These are phyloP conservation scores for Squalus acanthias DNA, from an alignment of 2,797 vertebrate species.

Conservation along the genomic window DNA sequence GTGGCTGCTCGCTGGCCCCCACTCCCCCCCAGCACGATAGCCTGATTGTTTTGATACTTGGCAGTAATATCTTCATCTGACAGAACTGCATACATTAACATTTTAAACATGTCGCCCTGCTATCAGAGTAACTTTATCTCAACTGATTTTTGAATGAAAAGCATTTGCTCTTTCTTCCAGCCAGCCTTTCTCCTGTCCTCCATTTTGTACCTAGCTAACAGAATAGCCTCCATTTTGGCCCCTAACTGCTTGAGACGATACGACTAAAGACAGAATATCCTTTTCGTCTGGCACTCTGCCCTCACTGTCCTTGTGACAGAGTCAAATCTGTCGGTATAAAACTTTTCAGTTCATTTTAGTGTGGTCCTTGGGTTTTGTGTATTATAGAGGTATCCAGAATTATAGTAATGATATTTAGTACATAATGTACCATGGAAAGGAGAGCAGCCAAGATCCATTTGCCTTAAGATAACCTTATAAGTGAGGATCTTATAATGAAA, in stretches of 20 bases:
- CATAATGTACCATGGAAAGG: background rate
- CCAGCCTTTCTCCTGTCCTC: background rate
- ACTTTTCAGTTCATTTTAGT: background rate
- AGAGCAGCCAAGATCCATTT: background rate
- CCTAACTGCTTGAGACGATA: background rate
- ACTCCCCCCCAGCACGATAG: background rate
- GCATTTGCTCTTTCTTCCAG: background rate
- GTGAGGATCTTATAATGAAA: background rate
- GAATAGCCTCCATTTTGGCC: background rate
- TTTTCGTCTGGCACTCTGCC: background rate
- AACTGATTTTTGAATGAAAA: background rate
- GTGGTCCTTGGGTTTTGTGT: background rate
- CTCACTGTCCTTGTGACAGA: background rate
- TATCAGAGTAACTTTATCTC: background rate
- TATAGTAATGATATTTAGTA: background rate
- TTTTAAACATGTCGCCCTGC: background rate
- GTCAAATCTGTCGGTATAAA: background rate
- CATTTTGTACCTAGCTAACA: background rate
- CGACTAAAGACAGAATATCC: background rate
- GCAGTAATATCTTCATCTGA: background rate
- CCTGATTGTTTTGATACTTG: background rate
- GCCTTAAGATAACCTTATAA: background rate
- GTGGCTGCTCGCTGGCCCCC: background rate
- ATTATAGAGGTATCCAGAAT: background rate
- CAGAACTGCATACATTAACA: background rate